Evolutionary conservation across 2,113 vertebrate genomes (phyloP).

Genomic region (Oceanites oceanicus): DNA sequence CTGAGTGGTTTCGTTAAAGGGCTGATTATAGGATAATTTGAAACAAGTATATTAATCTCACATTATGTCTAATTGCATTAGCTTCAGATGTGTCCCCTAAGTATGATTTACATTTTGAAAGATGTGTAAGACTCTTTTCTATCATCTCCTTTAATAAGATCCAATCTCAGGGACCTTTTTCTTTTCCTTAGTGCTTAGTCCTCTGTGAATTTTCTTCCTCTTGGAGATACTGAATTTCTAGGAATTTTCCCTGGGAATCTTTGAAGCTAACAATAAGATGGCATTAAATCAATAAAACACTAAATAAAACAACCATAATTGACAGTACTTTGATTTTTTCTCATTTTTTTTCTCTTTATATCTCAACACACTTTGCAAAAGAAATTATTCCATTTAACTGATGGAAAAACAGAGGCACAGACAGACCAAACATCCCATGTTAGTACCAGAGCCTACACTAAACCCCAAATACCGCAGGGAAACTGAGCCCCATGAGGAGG

Average conservation of each 20-base stretch:
- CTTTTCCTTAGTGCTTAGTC: neutral
- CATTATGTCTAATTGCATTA: constrained; percentile 47
- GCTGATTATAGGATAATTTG: constrained; percentile 38
- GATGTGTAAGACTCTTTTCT: neutral
- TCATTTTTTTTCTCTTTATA: neutral
- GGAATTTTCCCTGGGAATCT: neutral
- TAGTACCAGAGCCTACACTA: neutral
- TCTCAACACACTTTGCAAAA: neutral
- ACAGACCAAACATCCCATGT: neutral
- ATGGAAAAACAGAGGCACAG: neutral
- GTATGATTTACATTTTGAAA: constrained; percentile 41
- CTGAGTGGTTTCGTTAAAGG: neutral
- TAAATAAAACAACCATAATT: neutral
- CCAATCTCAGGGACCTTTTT: neutral
- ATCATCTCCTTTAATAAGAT: neutral
- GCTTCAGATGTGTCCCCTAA: constrained; percentile 32
- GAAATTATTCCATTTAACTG: neutral
- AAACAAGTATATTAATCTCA: constrained; percentile 41
- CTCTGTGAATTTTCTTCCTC: neutral
- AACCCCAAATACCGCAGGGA: neutral
- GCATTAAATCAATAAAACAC: constrained; percentile 16
- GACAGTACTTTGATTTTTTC: neutral
- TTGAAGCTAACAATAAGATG: neutral
- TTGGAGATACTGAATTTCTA: neutral
- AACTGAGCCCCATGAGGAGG: neutral